Base-by-base conservation (phyloP, 2,113 vertebrate species). In the Martes martes region DNA sequence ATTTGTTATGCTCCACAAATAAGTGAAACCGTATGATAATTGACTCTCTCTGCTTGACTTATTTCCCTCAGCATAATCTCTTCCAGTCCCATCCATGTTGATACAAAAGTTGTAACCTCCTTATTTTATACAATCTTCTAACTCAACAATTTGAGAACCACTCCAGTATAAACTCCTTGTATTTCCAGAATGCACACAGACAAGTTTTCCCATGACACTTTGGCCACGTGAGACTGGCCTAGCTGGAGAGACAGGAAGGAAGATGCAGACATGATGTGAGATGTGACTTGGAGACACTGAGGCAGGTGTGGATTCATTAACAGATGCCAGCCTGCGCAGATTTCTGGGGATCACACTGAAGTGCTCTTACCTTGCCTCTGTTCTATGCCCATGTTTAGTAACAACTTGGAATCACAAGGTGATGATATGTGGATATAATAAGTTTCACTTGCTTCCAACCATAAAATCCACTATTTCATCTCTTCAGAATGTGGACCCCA, bases 361-460 rank as follows among this genome's bases (percentile, higher is more conserved):
- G 42, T 23, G 15, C 9, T 39, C 28, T 63, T 36, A 39, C 31
- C 15, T 26, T 45, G 23, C 31, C 18, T 91, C 15, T 63, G 33
- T 28, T 42, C 9, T 33, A 18, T 15, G 42, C 14, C 47, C 26
- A 14, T 18, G 59, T 61, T 83, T 65, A 83, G 4, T 74, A 26
- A 45, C n/a, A 73, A 87, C 47, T 69, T 89, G 31, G 14, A 94
- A 69, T 11, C 28, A 31, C 31, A 83, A 74, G n/a, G n/a, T 47
- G 14, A 50, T 8, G 0, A 55, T 18, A 36, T 59, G 42, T 36
- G 45, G 4, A 50, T 61, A n/a, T 13, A 19, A 33, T 36, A 61
- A 59, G 6, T 55, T 85, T 82, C 39, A 90, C 45, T 82, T 6
- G 69, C n/a, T 79, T 91, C 6, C 28, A 94, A 91, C n/a, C 65